Base-by-base conservation (phyloP, 2,888 invertebrate species). In the Agriopis aurantiaria region DNA sequence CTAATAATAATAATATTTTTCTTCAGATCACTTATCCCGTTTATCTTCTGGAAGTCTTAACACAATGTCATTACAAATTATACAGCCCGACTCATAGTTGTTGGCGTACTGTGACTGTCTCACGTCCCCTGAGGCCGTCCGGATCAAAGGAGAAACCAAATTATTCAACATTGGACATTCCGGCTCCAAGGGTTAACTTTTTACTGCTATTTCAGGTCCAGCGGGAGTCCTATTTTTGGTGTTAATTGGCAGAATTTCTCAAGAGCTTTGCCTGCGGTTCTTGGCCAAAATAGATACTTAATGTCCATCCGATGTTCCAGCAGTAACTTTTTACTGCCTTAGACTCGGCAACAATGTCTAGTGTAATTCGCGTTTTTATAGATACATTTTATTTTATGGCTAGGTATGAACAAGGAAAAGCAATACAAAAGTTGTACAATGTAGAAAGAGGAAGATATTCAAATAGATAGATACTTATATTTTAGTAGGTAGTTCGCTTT, bases 131-230 rank as follows among this genome's bases (percentile, higher is more conserved):
- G 73, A 82, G 82, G 77, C 79, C 77, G 77, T 76, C 74, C 79
- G 80, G 85, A 82, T 85, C 85, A 85, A 84, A 85, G 80, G 79
- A 78, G 77, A 78, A 78, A 76, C 80, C 80, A 80, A 85, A 85
- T 84, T 82, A 82, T 83, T 82, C 78, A 82, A 79, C 82, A 77
- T 77, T 76, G 77, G 75, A 81, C 81, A 80, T 76, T 75, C 80
- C 77, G 77, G 80, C 80, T 78, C 78, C 78, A 76, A 68, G 72
- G 80, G 78, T 78, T 81, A 80, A 80, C 81, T 83, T 83, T 83
- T 83, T 82, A 78, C 78, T 76, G 78, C 76, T 73, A 75, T 75
- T 80, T 75, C 78, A 73, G 78, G 78, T 75, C 82, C 75, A 72
- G 57, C 56, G 78, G 78, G 79, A 74, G 68, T 76, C 62, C 66